Evolutionary conservation across 2,113 vertebrate species (phyloP).

Genomic region (Nerophis ophidion): DNA sequence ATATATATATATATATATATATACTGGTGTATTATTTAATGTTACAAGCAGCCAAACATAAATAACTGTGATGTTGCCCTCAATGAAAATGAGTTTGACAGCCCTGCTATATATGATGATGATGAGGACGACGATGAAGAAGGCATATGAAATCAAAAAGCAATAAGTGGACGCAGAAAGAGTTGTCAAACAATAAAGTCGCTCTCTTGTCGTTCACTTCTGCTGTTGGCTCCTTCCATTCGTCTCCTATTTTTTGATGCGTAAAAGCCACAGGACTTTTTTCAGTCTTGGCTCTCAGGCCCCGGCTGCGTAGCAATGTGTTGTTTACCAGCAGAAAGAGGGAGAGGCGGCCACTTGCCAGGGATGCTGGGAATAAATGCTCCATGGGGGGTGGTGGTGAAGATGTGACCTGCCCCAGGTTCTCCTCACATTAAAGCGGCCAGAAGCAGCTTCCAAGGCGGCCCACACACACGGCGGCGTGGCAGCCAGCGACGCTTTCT

Average conservation of each 20-base stretch:
- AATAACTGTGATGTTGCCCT: no score
- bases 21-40: no score
- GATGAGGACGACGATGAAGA: no score
- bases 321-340: constrained; percentile 70
- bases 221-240: constrained; percentile 56
- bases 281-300: constrained; percentile 55
- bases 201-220: constrained; percentile 64
- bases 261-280: constrained; percentile 63
- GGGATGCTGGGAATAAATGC: constrained; percentile 69
- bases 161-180: constrained; percentile 1
- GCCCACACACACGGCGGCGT: constrained; percentile 49
- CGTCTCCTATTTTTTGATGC: constrained; percentile 68
- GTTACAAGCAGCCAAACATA: no score
- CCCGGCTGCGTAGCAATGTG: constrained; percentile 79
- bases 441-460: constrained; percentile 70
- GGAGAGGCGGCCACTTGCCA: constrained; percentile 49
- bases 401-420: constrained; percentile 76
- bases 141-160: no score
- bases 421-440: constrained; percentile 76
- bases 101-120: no score
- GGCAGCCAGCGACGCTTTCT: constrained; percentile 45
- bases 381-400: constrained; percentile 44
- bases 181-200: constrained; percentile 58
- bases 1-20: no score
- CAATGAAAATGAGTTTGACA: not conserved